Percentiles rank a stretch among this genome's conserved stretches.
Evolutionary conservation across 2,888 invertebrate species (phyloP).

Genomic region (Amphimallon solstitiale): DNA sequence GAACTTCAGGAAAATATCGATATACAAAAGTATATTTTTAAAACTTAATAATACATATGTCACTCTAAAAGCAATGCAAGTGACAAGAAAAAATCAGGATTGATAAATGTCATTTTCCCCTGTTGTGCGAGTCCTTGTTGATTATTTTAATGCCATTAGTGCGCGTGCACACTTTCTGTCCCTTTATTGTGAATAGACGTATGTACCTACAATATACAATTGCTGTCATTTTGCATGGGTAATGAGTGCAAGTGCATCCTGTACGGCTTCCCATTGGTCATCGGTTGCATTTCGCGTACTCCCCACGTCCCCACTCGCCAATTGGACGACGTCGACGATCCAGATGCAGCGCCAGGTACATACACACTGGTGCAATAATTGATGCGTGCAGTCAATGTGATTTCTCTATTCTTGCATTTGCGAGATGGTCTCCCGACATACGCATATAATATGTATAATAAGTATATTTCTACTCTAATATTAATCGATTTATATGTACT

Average conservation of each 20-base stretch:
- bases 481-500: too few relatives aligned
- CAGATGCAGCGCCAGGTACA: conserved; percentile 33
- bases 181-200: conserved; percentile 5
- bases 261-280: conserved; percentile 43
- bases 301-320: conserved; percentile 41
- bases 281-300: conserved; percentile 40
- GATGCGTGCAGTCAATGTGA: conserved; percentile 35
- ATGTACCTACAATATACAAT: neutral
- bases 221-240: conserved; percentile 39
- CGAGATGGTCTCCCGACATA: conserved; percentile 25
- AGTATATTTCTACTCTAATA: too few relatives aligned
- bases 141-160: conserved; percentile 12
- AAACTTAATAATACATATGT: too few relatives aligned
- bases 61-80: too few relatives aligned
- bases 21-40: too few relatives aligned
- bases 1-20: too few relatives aligned
- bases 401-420: conserved; percentile 20
- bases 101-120: neutral
- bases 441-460: too few relatives aligned
- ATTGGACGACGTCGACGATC: conserved; percentile 43
- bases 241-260: conserved; percentile 45
- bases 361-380: conserved; percentile 32
- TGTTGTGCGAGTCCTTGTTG: neutral
- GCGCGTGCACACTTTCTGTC: conserved; percentile 8
- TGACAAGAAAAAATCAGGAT: neutral